Base-by-base conservation (phyloP, 2,797 vertebrate genomes). In the Crax fasciolata region DNA sequence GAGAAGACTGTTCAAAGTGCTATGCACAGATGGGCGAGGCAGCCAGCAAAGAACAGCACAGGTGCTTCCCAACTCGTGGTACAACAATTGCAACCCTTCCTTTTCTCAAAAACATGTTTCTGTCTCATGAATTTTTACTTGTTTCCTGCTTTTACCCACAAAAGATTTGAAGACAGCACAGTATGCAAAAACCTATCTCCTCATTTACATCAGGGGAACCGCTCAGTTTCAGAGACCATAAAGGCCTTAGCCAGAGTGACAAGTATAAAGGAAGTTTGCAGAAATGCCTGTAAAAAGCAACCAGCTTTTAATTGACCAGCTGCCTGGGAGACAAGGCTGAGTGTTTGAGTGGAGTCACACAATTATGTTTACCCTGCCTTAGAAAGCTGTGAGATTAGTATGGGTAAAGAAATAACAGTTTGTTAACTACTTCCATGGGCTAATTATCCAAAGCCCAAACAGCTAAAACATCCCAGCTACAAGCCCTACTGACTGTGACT, bases 111-210 rank as follows among this genome's bases (percentile, higher is more conserved):
- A 91, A 24, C 41, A 48, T 7, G 19, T 35, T 87, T 84, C 21
- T 82, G 38, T 43, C 57, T 80, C 27, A 81, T 20, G 27, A 11
- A 49, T 85, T 92, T 92, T 89, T 13, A 87, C 30, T 67, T 43
- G 27, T 67, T 92, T 88, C 48, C 82, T 95, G 73, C 32, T 92
- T 94, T 88, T 30, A 91, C 39, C n/a, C 62, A 52, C 12, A 52
- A 49, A 94, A 70, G 61, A 76, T 58, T 55, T 66, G 35, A 83
- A 65, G 68, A 63, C 79, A 71, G 79, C 30, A 70, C 41, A 54
- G 28, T 20, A 63, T 0, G 6, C 66, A 67, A 90, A 76, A 84
- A 19, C 23, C 30, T 38, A 19, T 20, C 30, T 82, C 66, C 55
- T 93, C 62, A 66, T 62, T 76, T 79, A 32, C 19, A 65, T 0